Conservation (phyloP, 2,888 invertebrate species). For the Halictus ligatus region DNA sequence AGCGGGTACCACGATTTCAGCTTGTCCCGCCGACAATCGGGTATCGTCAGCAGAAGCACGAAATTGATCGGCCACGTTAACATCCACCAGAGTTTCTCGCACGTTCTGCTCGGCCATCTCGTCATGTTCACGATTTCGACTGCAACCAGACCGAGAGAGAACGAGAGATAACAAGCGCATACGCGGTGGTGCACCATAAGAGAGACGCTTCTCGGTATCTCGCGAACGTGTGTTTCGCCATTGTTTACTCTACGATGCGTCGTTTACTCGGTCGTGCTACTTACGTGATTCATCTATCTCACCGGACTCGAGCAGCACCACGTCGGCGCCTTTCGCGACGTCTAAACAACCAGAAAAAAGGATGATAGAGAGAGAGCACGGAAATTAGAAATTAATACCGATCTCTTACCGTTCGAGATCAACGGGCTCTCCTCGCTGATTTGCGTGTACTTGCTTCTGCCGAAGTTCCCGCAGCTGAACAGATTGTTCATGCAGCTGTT, state of each 20-base stretch:
- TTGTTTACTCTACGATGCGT: not conserved
- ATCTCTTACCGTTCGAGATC: constrained; percentile 73
- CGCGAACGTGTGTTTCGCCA: not conserved
- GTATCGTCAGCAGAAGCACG: constrained; percentile 90
- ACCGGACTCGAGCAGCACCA: constrained; percentile 69
- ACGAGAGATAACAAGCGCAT: too few relatives aligned
- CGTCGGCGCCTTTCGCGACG: constrained; percentile 54
- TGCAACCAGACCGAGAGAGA: constrained; percentile 36
- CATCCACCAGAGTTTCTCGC: constrained; percentile 87
- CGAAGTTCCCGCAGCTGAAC: constrained; percentile 85
- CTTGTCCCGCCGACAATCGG: constrained; percentile 89
- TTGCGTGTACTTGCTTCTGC: constrained; percentile 86
- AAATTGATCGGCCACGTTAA: constrained; percentile 91
- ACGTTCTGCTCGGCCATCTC: constrained; percentile 86
- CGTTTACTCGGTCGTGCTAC: constrained; percentile 23
- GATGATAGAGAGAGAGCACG: too few relatives aligned
- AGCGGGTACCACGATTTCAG: constrained; percentile 86
- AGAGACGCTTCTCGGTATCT: not conserved
- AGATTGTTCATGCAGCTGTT: constrained; percentile 87
- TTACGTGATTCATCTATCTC: constrained; percentile 69
- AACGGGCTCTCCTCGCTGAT: constrained; percentile 84
- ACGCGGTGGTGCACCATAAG: too few relatives aligned
- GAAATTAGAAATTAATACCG: not conserved
- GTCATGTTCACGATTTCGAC: constrained; percentile 84
- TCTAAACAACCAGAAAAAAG: constrained; percentile 44